Percentiles rank a stretch among this genome's conserved stretches.
Evolutionary conservation across 1,140 invertebrate genomes (phyloP).

Genomic region (Samia ricini): DNA sequence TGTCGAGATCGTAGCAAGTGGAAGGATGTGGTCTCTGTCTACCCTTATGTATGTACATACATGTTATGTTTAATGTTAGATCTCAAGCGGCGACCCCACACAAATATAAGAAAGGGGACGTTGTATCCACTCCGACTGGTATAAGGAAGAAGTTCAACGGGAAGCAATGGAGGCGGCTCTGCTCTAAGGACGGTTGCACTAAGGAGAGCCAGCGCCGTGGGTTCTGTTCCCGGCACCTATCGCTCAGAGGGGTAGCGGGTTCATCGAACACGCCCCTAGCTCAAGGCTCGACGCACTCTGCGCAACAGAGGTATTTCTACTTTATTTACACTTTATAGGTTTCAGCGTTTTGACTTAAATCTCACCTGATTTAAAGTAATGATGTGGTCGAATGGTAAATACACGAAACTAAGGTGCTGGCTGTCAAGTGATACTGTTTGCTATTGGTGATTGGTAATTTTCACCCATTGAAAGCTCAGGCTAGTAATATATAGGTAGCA

Average conservation of each 20-base stretch:
- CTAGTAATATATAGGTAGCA: too few species aligned
- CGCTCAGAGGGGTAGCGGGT: slow-evolving; percentile 83
- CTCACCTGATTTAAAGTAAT: too few species aligned
- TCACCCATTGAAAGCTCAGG: too few species aligned
- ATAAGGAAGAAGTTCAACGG: slow-evolving; percentile 99
- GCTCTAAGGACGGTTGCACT: slow-evolving; percentile 96
- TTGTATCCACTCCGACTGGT: slow-evolving; percentile 96
- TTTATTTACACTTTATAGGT: too few species aligned
- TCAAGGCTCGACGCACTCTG: slow-evolving; percentile 59
- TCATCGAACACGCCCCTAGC: slow-evolving; percentile 69
- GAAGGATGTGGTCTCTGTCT: too few species aligned
- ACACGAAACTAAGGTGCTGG: too few species aligned
- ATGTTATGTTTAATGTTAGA: slow-evolving; percentile 59
- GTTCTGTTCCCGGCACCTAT: slow-evolving; percentile 97
- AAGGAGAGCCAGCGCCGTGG: slow-evolving; percentile 98
- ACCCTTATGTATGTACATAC: too few species aligned
- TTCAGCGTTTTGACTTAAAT: too few species aligned
- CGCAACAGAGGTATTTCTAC: slow-evolving; percentile 54
- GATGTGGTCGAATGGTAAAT: too few species aligned
- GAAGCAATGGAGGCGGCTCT: slow-evolving; percentile 98
- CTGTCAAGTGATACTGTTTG: too few species aligned
- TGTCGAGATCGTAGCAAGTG: too few species aligned
- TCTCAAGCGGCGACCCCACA: slow-evolving; percentile 95
- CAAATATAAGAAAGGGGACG: slow-evolving; percentile 99
- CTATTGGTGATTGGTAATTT: too few species aligned